Conservation (phyloP, 2,113 vertebrate species). For the Lates calcarifer region DNA sequence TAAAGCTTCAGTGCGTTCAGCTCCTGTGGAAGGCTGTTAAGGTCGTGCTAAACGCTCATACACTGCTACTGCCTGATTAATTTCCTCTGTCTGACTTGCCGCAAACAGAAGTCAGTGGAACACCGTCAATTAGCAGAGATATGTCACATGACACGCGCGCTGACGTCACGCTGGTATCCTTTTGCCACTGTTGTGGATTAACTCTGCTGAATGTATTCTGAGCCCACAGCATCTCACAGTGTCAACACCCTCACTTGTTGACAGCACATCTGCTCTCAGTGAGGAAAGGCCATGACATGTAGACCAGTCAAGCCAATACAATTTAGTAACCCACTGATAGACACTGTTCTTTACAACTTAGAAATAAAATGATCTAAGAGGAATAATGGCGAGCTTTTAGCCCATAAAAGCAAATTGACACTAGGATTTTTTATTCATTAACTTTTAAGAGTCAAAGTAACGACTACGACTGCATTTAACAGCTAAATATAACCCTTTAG, state of each 20-base stretch:
- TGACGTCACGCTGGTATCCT: conserved; percentile 6
- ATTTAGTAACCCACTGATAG: conserved; percentile 58
- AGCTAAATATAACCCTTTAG: conserved; percentile 45
- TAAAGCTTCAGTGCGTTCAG: conserved; percentile 55
- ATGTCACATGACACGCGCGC: not conserved
- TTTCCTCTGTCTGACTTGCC: conserved; percentile 35
- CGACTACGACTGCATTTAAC: conserved; percentile 53
- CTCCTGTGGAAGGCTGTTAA: conserved; percentile 43
- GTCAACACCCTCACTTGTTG: conserved; percentile 4
- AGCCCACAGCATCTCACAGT: not conserved
- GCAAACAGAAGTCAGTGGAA: conserved; percentile 26
- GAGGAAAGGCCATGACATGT: not conserved
- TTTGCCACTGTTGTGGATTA: conserved; percentile 9
- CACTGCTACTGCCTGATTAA: conserved; percentile 50
- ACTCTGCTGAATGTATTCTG: not conserved
- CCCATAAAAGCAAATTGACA: conserved; percentile 47
- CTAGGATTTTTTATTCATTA: conserved; percentile 58
- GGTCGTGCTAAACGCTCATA: conserved; percentile 57
- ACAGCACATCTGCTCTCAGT: not conserved
- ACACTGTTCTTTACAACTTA: conserved; percentile 39
- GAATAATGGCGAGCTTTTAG: conserved; percentile 42
- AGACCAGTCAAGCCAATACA: conserved; percentile 15
- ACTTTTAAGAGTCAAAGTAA: conserved; percentile 61
- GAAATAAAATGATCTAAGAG: conserved; percentile 38
- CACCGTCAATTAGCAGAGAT: conserved; percentile 37